These are phyloP conservation scores for Melanostoma scalare DNA, from an alignment of 2,888 invertebrate species.

Conservation along the genomic window DNA sequence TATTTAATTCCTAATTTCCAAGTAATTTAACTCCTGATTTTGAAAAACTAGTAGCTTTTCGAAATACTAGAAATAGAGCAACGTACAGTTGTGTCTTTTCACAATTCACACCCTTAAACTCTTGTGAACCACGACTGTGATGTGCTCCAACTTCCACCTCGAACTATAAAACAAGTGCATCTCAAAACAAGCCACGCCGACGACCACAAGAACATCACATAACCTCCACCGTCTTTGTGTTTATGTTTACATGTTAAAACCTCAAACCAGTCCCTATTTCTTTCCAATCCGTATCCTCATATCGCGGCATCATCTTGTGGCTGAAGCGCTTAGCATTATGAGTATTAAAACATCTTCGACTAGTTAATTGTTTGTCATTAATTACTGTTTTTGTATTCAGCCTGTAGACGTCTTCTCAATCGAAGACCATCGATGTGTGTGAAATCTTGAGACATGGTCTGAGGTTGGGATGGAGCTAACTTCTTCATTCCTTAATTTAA, in stretches of 20 bases:
- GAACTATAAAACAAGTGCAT: slow-evolving; percentile 30
- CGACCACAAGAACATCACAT: slow-evolving; percentile 1
- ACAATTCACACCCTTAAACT: neutral
- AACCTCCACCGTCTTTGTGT: no score
- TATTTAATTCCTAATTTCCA: no score
- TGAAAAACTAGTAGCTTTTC: no score
- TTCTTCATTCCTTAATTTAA: neutral
- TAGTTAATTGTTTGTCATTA: slow-evolving; percentile 70
- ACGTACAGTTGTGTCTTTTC: neutral
- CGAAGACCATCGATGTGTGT: neutral
- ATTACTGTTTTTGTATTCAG: slow-evolving; percentile 63
- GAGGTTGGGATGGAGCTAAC: slow-evolving; percentile 55
- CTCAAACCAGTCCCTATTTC: slow-evolving; percentile 44
- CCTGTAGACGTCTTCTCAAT: slow-evolving; percentile 33
- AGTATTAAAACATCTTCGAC: slow-evolving; percentile 62
- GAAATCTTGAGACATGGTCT: no score
- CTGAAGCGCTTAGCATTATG: slow-evolving; percentile 57
- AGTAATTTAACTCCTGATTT: no score
- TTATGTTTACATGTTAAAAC: neutral
- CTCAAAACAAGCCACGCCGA: slow-evolving; percentile 2
- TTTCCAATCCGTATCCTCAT: neutral
- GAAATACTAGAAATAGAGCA: no score
- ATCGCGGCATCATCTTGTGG: slow-evolving; percentile 34
- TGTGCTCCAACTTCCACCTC: slow-evolving; percentile 29
- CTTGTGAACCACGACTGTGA: neutral